Evolutionary conservation across 2,797 vertebrate genomes (phyloP).

Genomic region (Mastacembelus armatus): DNA sequence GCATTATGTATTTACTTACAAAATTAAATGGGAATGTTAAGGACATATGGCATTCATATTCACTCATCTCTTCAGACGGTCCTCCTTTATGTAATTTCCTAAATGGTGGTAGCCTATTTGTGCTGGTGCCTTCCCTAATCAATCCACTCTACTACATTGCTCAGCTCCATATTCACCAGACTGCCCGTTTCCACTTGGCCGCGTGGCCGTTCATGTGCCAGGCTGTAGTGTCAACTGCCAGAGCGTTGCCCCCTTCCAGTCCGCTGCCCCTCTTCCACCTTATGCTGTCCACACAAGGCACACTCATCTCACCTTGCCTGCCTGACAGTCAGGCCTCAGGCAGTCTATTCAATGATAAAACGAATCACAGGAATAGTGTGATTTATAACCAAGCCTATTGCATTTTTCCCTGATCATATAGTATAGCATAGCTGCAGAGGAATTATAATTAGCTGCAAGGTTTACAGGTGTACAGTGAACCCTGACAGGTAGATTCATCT

Average conservation of each 20-base stretch:
- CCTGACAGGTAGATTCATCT: conserved; percentile 4
- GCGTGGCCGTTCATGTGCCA: conserved; percentile 53
- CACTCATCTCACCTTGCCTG: conserved; percentile 52
- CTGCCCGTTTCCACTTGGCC: conserved; percentile 80
- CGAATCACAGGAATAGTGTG: conserved; percentile 20
- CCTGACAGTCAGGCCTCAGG: conserved; percentile 34
- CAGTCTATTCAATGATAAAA: conserved; percentile 6
- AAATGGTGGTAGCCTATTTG: conserved; percentile 30
- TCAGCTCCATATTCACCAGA: conserved; percentile 69
- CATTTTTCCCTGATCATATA: neutral
- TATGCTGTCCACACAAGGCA: conserved; percentile 36
- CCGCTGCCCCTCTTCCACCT: conserved; percentile 58
- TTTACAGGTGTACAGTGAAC: conserved; percentile 14
- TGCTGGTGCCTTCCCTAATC: conserved; percentile 32
- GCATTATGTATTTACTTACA: neutral
- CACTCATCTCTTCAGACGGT: conserved; percentile 6
- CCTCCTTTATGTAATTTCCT: conserved; percentile 27
- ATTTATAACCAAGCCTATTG: neutral
- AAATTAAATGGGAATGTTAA: conserved; percentile 10
- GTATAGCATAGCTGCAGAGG: neutral
- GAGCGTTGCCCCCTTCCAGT: conserved; percentile 71
- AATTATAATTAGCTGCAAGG: conserved; percentile 8
- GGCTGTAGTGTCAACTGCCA: conserved; percentile 66
- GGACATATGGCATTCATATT: neutral
- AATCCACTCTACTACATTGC: conserved; percentile 20